Conservation (phyloP, 2,113 vertebrate genomes). For the Aldabrachelys gigantea region DNA sequence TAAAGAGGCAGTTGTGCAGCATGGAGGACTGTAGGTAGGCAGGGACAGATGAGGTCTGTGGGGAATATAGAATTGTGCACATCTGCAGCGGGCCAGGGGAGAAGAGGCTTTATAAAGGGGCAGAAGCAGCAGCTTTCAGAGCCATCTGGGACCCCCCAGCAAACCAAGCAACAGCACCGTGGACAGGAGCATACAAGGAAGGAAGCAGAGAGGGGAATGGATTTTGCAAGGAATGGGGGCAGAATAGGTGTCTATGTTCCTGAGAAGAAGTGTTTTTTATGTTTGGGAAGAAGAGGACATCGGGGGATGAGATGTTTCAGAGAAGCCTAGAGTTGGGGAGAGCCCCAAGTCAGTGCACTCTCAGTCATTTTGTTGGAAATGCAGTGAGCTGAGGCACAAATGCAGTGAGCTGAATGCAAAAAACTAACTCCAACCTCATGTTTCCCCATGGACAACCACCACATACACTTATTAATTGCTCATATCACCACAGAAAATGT, state of each 20-base stretch:
- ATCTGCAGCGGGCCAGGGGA: neutral
- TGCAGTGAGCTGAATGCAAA: neutral
- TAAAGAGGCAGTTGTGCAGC: neutral
- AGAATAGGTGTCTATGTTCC: neutral
- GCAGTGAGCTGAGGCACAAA: too few relatives aligned
- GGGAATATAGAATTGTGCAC: neutral
- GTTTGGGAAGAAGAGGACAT: neutral
- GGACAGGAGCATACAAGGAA: neutral
- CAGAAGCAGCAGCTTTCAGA: neutral
- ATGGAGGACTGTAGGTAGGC: neutral
- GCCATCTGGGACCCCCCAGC: neutral
- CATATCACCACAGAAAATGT: neutral
- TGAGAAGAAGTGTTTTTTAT: neutral
- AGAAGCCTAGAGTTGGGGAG: neutral
- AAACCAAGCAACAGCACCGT: neutral
- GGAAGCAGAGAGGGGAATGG: neutral
- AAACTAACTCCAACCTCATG: neutral
- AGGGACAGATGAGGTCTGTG: neutral
- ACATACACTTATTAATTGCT: neutral
- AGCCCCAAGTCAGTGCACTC: neutral
- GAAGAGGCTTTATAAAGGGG: neutral
- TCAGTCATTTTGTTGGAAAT: neutral
- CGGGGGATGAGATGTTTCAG: neutral
- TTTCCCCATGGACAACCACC: neutral
- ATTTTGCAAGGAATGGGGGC: neutral